phyloP scores from a whole-genome alignment of 2,888 invertebrate genomes.

The Holacanthella duospinosa region DNA sequence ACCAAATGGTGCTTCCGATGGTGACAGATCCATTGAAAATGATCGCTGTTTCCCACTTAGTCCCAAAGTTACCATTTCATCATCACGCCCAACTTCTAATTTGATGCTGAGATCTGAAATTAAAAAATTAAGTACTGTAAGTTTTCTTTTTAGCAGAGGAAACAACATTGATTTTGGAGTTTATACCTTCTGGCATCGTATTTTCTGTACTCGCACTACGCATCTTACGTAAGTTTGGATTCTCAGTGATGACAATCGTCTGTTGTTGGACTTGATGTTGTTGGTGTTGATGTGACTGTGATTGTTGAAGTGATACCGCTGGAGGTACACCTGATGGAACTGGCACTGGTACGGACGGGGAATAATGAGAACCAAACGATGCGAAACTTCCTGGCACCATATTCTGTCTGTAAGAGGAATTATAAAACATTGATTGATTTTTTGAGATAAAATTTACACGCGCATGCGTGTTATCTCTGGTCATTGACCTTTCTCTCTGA shows the following conservation, averaged over 20 bases:
- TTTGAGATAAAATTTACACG: not conserved
- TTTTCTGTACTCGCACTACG: conserved; percentile 38
- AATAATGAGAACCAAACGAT: conserved; percentile 34
- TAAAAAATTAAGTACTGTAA: not conserved
- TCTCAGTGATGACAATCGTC: conserved; percentile 38
- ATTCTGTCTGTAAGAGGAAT: conserved; percentile 22
- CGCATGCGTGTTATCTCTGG: no score
- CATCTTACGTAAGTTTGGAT: conserved; percentile 38
- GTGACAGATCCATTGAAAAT: conserved; percentile 37
- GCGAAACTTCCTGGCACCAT: conserved; percentile 35
- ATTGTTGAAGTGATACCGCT: conserved; percentile 30
- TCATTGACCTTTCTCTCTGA: conserved; percentile 21
- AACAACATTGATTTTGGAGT: no score
- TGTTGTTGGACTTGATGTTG: conserved; percentile 31
- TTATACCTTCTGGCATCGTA: conserved; percentile 38
- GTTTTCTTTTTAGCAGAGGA: no score
- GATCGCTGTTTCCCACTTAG: conserved; percentile 37
- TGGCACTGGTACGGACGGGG: conserved; percentile 39
- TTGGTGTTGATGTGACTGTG: conserved; percentile 18
- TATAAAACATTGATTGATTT: not conserved
- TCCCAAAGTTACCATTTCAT: conserved; percentile 21
- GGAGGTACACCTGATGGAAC: conserved; percentile 49
- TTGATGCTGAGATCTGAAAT: conserved; percentile 65
- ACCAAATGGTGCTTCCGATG: conserved; percentile 37
- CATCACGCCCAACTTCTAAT: conserved; percentile 46